phyloP scores from a whole-genome alignment of 2,113 vertebrate genomes.

The Bothrops jararaca region DNA sequence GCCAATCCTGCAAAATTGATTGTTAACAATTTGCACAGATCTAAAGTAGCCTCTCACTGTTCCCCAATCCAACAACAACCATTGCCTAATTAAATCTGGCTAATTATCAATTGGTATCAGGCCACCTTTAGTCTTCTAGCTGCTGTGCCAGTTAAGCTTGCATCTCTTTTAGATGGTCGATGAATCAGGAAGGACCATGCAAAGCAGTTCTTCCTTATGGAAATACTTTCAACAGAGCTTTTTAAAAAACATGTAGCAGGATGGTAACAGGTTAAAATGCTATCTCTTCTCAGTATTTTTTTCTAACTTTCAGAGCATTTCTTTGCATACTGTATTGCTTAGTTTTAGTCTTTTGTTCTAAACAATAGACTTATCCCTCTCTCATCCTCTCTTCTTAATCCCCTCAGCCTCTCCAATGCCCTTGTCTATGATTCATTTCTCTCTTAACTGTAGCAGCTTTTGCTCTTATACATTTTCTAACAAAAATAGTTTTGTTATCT shows the following conservation, averaged over 20 bases:
- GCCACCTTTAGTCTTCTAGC: not conserved
- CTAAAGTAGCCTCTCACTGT: not conserved
- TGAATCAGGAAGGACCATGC: not conserved
- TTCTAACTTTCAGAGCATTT: not conserved
- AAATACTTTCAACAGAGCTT: not conserved
- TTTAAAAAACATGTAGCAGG: not conserved
- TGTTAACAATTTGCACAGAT: not conserved
- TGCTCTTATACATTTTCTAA: not conserved
- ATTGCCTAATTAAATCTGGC: slow-evolving; percentile 4
- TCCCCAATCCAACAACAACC: not conserved
- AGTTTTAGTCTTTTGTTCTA: not conserved
- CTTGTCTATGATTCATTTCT: not conserved
- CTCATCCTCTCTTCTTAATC: not conserved
- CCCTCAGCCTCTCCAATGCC: not conserved
- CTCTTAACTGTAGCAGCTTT: not conserved
- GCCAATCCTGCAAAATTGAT: not conserved
- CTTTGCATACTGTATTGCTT: not conserved
- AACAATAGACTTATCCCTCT: not conserved
- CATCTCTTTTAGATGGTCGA: not conserved
- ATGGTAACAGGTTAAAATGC: not conserved
- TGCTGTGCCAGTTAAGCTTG: slow-evolving; percentile 19
- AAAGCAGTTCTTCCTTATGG: not conserved
- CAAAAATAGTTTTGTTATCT: not conserved
- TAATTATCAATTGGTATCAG: slow-evolving; percentile 11
- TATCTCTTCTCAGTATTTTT: not conserved